Conservation (phyloP, 2,797 vertebrate genomes). For the Sternotherus odoratus region DNA sequence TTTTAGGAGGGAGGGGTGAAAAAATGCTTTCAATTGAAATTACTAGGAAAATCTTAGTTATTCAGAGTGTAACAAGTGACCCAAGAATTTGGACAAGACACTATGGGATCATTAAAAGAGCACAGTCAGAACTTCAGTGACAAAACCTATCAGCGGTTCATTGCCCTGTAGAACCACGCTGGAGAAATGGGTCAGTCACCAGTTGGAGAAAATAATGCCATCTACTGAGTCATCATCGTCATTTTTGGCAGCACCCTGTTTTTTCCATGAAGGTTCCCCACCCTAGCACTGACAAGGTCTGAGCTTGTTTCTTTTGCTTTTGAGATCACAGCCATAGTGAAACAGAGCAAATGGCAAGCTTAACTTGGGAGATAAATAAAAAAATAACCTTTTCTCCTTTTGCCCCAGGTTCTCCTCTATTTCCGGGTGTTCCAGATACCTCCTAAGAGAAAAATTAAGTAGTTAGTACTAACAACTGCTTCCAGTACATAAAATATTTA, state of each 20-base stretch:
- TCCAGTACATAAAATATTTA: constrained; percentile 11
- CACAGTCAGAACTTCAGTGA: background rate
- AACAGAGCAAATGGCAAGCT: background rate
- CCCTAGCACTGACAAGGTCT: background rate
- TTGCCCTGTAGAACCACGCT: background rate
- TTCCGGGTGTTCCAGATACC: constrained; percentile 80
- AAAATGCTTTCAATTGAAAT: background rate
- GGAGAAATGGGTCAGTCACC: no score
- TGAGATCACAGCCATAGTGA: background rate
- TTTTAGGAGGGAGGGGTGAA: background rate
- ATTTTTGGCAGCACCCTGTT: background rate
- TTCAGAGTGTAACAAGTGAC: background rate
- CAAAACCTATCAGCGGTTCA: background rate
- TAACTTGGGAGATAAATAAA: background rate
- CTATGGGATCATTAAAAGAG: background rate
- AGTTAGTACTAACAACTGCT: background rate
- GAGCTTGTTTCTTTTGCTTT: background rate
- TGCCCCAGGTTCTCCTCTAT: constrained; percentile 74
- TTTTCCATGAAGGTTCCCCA: background rate
- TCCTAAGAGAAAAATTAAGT: constrained; percentile 75
- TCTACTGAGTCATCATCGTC: background rate
- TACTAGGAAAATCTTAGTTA: background rate
- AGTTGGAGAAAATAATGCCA: background rate
- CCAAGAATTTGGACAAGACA: background rate
- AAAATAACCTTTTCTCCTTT: constrained; percentile 76